A percentile compares a stretch with the other conserved stretches of the same genome.
phyloP scores from a whole-genome alignment of 2,888 invertebrate genomes.

The Caenorhabditis zanzibari region DNA sequence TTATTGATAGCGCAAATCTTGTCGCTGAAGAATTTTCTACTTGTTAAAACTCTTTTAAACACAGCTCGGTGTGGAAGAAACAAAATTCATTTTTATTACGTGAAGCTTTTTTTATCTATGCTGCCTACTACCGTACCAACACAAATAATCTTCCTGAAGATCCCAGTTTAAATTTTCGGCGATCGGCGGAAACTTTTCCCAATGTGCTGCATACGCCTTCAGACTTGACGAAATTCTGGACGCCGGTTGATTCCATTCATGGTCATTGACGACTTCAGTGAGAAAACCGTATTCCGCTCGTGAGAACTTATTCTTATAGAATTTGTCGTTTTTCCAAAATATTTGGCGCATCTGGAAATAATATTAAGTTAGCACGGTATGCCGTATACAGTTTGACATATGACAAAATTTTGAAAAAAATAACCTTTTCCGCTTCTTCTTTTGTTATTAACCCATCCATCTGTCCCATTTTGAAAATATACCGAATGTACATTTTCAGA shows the following conservation, averaged over 20 bases:
- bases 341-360: constrained; percentile 1
- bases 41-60: too few species aligned
- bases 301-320: not conserved
- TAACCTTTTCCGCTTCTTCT: constrained; percentile 9
- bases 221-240: not conserved
- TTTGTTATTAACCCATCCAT: not conserved
- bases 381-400: too few species aligned
- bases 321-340: constrained; percentile 4
- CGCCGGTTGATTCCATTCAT: not conserved
- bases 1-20: too few species aligned
- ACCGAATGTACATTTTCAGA: constrained; percentile 16
- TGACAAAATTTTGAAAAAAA: not conserved
- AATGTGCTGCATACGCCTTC: not conserved
- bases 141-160: not conserved
- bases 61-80: too few species aligned
- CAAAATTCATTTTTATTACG: too few species aligned
- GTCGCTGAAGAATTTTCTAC: too few species aligned
- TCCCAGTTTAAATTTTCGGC: not conserved
- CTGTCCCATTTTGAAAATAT: constrained; percentile 8
- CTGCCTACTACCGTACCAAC: not conserved
- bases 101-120: too few species aligned
- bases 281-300: not conserved
- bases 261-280: not conserved
- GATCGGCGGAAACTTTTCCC: not conserved
- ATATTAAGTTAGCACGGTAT: too few species aligned